Base-by-base conservation (phyloP, 2,113 vertebrate species). In the Dipodomys spectabilis region DNA sequence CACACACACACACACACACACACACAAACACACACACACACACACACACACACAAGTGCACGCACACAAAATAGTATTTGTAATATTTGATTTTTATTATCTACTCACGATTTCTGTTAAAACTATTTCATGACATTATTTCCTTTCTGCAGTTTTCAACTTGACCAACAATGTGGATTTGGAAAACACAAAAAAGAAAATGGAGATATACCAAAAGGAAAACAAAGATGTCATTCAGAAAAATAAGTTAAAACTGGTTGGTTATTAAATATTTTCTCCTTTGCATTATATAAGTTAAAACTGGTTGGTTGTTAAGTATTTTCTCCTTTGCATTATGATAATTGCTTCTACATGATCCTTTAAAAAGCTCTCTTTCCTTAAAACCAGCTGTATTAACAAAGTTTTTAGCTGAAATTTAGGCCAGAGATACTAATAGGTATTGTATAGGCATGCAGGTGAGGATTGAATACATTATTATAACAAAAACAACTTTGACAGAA, bases 151-250 rank as follows among this genome's bases (percentile, higher is more conserved):
- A 99, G 99, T 99, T 83, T 99, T 98, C 97, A 99, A 99, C 97
- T 96, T 99, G 97, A 99, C 99, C 83, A 99, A 99, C 98, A 99
- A 99, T 96, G 89, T 99, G 83, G 99, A 99, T 96, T 96, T 99
- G 97, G 99, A 99, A 93, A 98, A 98, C 95, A 99, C 99, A 71
- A 99, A 98, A 97, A 98, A 98, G 98, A 99, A 98, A 97, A 99
- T 99, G 98, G 99, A 99, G 87, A 98, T 98, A 94, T 99, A 99
- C 97, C 99, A 99, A 97, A 99, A 98, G 92, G 99, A 99, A 92
- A 99, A 99, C 98, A 98, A 98, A 98, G 99, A 99, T 96, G 93
- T 99, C 88, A 99, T 99, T 98, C 99, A 99, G 98, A 99, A 95
- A 98, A 99, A 99, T 97, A 99, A 99, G 96, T 98, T 98, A 95